These are phyloP conservation scores for Takifugu ocellatus DNA, from an alignment of 2,797 vertebrate genomes.

Conservation along the genomic window DNA sequence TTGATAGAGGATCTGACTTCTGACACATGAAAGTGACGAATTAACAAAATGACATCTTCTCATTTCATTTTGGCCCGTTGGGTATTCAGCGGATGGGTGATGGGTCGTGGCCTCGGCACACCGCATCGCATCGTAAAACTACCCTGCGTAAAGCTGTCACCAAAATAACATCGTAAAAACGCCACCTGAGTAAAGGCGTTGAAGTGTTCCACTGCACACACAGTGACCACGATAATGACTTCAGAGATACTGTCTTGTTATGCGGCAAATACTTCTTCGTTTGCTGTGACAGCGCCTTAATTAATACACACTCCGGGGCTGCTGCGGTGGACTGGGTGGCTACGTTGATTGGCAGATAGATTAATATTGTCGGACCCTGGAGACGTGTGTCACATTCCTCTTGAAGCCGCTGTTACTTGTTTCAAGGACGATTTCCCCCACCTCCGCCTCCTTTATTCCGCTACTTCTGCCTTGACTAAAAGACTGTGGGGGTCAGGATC, in stretches of 20 bases:
- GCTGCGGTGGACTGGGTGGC: constrained; percentile 69
- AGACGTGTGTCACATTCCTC: constrained; percentile 82
- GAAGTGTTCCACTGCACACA: constrained; percentile 45
- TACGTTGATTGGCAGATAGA: constrained; percentile 85
- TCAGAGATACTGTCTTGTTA: constrained; percentile 76
- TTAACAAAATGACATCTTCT: constrained; percentile 2
- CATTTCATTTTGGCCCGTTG: constrained; percentile 8
- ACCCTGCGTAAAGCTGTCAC: constrained; percentile 45
- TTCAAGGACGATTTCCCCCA: constrained; percentile 83
- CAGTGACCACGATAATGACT: constrained; percentile 75
- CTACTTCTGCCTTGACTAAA: constrained; percentile 33
- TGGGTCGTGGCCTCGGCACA: constrained; percentile 23
- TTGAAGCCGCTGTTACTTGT: constrained; percentile 76
- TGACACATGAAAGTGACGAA: constrained; percentile 14
- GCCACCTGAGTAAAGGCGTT: constrained; percentile 58
- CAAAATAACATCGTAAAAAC: constrained; percentile 39
- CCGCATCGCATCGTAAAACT: constrained; percentile 38
- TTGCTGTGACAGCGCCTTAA: constrained; percentile 78
- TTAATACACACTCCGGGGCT: constrained; percentile 84
- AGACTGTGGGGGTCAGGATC: constrained; percentile 38
- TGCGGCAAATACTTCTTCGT: constrained; percentile 74
- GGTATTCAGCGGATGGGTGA: constrained; percentile 7
- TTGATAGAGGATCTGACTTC: background rate
- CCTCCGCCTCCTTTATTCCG: constrained; percentile 21
- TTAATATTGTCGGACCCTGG: constrained; percentile 89